phyloP scores from a whole-genome alignment of 1,140 invertebrate species.

The Drosophila ananassae region DNA sequence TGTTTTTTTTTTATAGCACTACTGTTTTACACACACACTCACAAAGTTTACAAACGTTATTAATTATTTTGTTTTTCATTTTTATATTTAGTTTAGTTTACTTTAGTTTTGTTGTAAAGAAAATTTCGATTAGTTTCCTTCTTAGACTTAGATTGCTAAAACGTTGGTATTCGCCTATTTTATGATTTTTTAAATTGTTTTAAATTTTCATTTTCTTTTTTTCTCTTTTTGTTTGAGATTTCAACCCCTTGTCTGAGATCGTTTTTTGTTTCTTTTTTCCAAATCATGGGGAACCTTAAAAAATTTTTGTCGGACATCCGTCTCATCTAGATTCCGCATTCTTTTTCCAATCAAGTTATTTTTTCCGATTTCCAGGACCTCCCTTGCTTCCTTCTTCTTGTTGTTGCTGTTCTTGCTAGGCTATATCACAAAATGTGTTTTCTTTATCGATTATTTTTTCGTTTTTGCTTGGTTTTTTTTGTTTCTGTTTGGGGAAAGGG shows the following conservation, averaged over 20 bases:
- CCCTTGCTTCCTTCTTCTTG: constrained; percentile 6
- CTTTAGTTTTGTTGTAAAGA: constrained; percentile 45
- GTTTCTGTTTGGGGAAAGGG: not conserved
- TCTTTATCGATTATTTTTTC: constrained; percentile 2
- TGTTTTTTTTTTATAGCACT: constrained; percentile 43
- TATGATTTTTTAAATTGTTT: constrained; percentile 47
- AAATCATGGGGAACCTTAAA: constrained; percentile 9
- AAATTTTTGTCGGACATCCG: not conserved
- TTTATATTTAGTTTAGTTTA: constrained; percentile 24
- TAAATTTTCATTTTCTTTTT: constrained; percentile 4
- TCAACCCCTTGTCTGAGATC: constrained; percentile 33
- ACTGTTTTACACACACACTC: constrained; percentile 56
- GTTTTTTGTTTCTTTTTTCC: constrained; percentile 15
- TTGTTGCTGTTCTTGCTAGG: constrained; percentile 41
- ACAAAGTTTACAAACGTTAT: constrained; percentile 57
- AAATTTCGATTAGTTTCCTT: constrained; percentile 54
- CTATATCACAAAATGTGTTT: constrained; percentile 56
- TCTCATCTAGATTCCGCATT: not conserved
- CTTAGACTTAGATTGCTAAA: constrained; percentile 68
- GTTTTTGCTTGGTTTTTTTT: constrained; percentile 3
- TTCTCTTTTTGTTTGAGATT: constrained; percentile 26
- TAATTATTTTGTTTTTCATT: constrained; percentile 19
- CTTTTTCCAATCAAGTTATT: constrained; percentile 9
- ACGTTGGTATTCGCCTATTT: constrained; percentile 77
- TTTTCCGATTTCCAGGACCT: constrained; percentile 30